Conservation (phyloP, 1,140 invertebrate species). For the Polypedilum vanderplanki region DNA sequence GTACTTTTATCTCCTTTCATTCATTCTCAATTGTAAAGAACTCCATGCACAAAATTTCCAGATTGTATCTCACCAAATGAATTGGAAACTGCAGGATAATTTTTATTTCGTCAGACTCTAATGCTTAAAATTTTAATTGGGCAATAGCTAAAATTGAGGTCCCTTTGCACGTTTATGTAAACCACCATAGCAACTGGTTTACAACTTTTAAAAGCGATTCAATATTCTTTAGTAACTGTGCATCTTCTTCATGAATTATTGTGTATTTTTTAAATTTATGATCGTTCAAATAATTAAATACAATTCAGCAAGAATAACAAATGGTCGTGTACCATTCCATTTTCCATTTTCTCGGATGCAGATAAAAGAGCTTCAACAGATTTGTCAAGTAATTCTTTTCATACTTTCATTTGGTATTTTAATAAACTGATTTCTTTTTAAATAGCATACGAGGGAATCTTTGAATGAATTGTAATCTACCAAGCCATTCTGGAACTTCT, state of each 20-base stretch:
- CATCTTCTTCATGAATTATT: slow-evolving; percentile 39
- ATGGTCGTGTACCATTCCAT: slow-evolving; percentile 48
- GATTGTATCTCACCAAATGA: slow-evolving; percentile 49
- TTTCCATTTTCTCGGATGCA: slow-evolving; percentile 41
- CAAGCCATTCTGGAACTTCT: slow-evolving; percentile 50
- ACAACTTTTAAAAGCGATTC: slow-evolving; percentile 46
- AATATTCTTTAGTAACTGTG: slow-evolving; percentile 46
- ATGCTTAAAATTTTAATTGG: slow-evolving; percentile 49
- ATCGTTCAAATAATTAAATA: slow-evolving; percentile 48
- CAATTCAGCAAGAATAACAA: slow-evolving; percentile 50
- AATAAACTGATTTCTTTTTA: slow-evolving; percentile 37
- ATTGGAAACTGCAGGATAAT: slow-evolving; percentile 46
- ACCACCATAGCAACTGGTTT: slow-evolving; percentile 47
- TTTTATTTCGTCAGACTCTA: slow-evolving; percentile 48
- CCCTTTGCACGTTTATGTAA: slow-evolving; percentile 49
- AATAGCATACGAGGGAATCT: slow-evolving; percentile 48
- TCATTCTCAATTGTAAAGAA: slow-evolving; percentile 44
- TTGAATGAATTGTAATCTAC: slow-evolving; percentile 53
- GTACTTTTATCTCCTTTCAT: slow-evolving; percentile 32
- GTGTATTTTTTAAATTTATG: slow-evolving; percentile 39
- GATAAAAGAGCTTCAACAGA: slow-evolving; percentile 47
- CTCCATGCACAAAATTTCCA: slow-evolving; percentile 49
- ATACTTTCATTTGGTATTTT: slow-evolving; percentile 37
- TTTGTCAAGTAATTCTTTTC: slow-evolving; percentile 45
- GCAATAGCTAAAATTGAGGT: slow-evolving; percentile 50